Evolutionary conservation across 37 sponge, comb jelly and placozoan genomes (phyloP).

Genomic region (Theonella swinhoei): DNA sequence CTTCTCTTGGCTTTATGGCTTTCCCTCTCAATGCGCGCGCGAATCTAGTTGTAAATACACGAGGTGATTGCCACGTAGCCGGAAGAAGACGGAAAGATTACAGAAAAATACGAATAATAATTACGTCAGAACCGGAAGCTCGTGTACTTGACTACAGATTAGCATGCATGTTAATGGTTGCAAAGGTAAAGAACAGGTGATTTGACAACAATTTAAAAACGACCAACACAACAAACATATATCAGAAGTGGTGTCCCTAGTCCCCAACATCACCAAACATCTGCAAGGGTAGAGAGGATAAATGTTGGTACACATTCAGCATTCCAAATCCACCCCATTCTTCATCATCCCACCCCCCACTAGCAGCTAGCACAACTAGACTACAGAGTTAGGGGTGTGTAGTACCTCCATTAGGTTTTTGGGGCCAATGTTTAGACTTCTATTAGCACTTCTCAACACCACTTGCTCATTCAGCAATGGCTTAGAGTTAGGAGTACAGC

Average conservation of each 20-base stretch:
- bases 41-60: background rate
- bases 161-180: no score
- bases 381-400: no score
- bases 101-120: background rate
- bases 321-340: background rate
- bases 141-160: no score
- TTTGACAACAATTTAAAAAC: no score
- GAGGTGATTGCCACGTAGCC: background rate
- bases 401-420: slow-evolving; percentile 58
- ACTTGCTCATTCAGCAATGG: background rate
- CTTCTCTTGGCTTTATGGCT: background rate
- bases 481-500: slow-evolving; percentile 3
- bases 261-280: slow-evolving; percentile 30
- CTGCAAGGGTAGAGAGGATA: slow-evolving; percentile 2
- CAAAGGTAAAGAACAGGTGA: no score
- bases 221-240: background rate
- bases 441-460: background rate
- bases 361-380: no score
- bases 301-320: background rate
- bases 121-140: background rate
- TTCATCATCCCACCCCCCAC: no score
- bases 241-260: background rate
- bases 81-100: background rate
- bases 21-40: background rate
- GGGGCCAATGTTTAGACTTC: slow-evolving; percentile 24